Evolutionary conservation across 2,797 vertebrate genomes (phyloP).

Genomic region (Phaenicophaeus curvirostris): DNA sequence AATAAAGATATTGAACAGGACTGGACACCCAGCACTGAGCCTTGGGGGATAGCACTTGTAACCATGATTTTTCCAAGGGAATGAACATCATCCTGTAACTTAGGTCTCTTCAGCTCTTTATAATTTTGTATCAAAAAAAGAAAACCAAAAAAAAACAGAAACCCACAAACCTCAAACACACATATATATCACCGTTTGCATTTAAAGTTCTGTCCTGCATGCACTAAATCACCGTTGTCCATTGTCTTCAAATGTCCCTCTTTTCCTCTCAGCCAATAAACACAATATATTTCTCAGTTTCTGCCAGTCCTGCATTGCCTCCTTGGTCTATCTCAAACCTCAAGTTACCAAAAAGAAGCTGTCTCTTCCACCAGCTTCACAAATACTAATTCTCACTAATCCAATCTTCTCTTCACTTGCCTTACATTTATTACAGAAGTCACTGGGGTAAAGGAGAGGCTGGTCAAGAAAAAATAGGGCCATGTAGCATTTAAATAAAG

Average conservation of each 20-base stretch:
- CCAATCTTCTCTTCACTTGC: background rate
- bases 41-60: no score
- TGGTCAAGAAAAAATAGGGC: background rate
- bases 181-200: fast-evolving
- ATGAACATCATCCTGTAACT: background rate
- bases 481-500: background rate
- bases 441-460: background rate
- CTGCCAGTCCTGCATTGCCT: background rate
- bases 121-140: background rate
- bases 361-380: background rate
- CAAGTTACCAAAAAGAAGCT: background rate
- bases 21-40: no score
- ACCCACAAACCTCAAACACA: no score
- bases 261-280: background rate
- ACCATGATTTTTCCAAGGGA: background rate
- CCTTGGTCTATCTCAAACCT: background rate
- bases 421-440: background rate
- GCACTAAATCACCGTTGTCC: background rate
- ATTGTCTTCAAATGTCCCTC: background rate
- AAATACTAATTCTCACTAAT: background rate
- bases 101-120: background rate
- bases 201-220: background rate
- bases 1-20: no score
- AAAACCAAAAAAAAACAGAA: background rate
- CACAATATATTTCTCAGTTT: background rate